Evolutionary conservation across 2,888 invertebrate genomes (phyloP).

Genomic region (Omphaloscelis lunosa): DNA sequence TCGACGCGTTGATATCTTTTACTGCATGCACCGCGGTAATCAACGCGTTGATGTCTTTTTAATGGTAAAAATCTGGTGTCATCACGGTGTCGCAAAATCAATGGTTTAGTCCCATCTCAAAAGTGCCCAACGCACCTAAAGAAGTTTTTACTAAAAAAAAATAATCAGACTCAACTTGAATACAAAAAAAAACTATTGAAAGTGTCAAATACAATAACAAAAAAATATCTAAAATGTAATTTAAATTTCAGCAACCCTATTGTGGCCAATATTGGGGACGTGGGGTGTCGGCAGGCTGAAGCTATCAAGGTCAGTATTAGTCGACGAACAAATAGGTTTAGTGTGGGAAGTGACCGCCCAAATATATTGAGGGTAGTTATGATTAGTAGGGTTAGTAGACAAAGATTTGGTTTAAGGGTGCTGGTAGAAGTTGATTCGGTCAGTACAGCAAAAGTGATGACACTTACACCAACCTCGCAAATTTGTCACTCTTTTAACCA

Average conservation of each 20-base stretch:
- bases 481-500: too few species aligned
- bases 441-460: not conserved
- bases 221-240: not conserved
- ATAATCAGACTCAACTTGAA: not conserved
- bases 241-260: constrained; percentile 47
- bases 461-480: not conserved
- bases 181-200: constrained; percentile 6
- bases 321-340: constrained; percentile 59
- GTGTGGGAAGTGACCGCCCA: constrained; percentile 32
- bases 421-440: not conserved
- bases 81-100: too few species aligned
- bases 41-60: too few species aligned
- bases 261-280: constrained; percentile 31
- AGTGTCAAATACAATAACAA: constrained; percentile 9
- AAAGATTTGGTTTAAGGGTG: constrained; percentile 18
- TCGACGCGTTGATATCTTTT: too few species aligned
- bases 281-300: constrained; percentile 34
- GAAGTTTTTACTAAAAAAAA: too few species aligned
- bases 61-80: too few species aligned
- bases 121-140: too few species aligned
- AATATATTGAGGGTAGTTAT: constrained; percentile 42
- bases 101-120: too few species aligned
- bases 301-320: constrained; percentile 64
- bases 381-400: constrained; percentile 17
- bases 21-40: too few species aligned